These are phyloP conservation scores for Centropristis striata DNA, from an alignment of 2,113 vertebrate species.

Conservation along the genomic window DNA sequence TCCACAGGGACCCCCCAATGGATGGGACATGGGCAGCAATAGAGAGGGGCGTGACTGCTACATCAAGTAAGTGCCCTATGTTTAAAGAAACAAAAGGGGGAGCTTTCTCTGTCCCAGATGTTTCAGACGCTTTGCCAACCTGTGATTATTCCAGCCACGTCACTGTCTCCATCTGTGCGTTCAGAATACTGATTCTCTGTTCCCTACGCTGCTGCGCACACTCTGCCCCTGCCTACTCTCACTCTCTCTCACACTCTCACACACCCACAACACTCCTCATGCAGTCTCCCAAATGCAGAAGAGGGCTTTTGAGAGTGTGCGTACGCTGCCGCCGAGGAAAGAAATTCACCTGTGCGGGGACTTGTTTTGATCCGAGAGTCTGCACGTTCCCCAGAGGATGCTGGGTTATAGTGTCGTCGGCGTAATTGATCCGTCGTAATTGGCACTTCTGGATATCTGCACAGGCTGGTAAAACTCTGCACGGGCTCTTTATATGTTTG, in stretches of 20 bases:
- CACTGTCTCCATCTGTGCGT: slow-evolving; percentile 82
- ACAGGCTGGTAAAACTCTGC: slow-evolving; percentile 72
- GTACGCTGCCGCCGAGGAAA: slow-evolving; percentile 35
- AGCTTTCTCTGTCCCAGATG: slow-evolving; percentile 69
- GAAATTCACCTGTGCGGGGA: slow-evolving; percentile 64
- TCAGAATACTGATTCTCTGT: slow-evolving; percentile 84
- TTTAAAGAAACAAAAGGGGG: slow-evolving; percentile 61
- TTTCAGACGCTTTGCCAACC: slow-evolving; percentile 76
- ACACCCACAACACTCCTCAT: slow-evolving; percentile 73
- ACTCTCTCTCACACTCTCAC: slow-evolving; percentile 62
- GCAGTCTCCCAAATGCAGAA: slow-evolving; percentile 69
- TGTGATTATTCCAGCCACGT: slow-evolving; percentile 84
- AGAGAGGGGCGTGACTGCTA: slow-evolving; percentile 97
- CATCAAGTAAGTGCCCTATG: slow-evolving; percentile 90
- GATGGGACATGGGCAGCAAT: slow-evolving; percentile 97
- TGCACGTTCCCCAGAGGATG: slow-evolving; percentile 58
- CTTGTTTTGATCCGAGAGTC: slow-evolving; percentile 53
- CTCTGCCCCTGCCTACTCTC: slow-evolving; percentile 73
- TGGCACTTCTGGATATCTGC: slow-evolving; percentile 66
- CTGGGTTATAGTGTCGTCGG: slow-evolving; percentile 44
- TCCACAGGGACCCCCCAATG: slow-evolving; percentile 94
- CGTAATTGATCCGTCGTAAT: slow-evolving; percentile 64
- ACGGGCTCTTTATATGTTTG: slow-evolving; percentile 24
- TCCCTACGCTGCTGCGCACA: slow-evolving; percentile 74
- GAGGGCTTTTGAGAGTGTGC: slow-evolving; percentile 60